Evolutionary conservation across 2,113 vertebrate genomes (phyloP), one percentile per base, ranked within the genome.

Genomic region (Pseudorasbora parva): DNA sequence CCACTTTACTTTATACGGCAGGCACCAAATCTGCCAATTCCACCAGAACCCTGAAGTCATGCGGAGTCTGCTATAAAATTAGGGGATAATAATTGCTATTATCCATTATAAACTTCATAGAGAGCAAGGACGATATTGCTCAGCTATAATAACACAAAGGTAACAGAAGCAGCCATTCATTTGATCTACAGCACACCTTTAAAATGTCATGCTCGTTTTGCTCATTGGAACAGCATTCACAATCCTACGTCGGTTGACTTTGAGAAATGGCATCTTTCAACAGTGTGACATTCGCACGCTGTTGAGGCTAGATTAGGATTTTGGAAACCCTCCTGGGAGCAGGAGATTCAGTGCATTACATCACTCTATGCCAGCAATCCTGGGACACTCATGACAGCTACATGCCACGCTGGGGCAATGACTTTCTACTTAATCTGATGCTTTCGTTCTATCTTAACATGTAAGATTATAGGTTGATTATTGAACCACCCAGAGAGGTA

Each of bases 221-320:
- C 54, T 81, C 76, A 80, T 83, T 86, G 43, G 59, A 75, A 75
- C 21, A 6, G 75, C 71, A 9, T 23, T 47, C 45, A 64, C 37
- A 73, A 71, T 33, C 47, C 11, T 27, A 47, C 19, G 8, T 11
- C 6, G 37, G 49, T 51, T 33, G 21, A 60, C 14, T 68, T 33
- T 84, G 69, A 81, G 19, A 86, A 84, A 84, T 86, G 25, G 51
- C 78, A 77, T 71, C 80, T 54, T 74, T 77, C 27, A 51, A 49
- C 51, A 30, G 8, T 45, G 43, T 68, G 78, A 71, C 78, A 86
- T 79, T 79, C 69, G 41, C 45, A 27, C 0, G 7, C 25, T 45
- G 41, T n/a, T 19, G 54, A 73, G 57, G 71, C 43, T 62, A 43
- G 59, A 74, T 62, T 23, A 54, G 45, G 17, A 47, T 37, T 84